Evolutionary conservation across 2,797 vertebrate species (phyloP).

Genomic region (Cryptoblepharus egeriae): DNA sequence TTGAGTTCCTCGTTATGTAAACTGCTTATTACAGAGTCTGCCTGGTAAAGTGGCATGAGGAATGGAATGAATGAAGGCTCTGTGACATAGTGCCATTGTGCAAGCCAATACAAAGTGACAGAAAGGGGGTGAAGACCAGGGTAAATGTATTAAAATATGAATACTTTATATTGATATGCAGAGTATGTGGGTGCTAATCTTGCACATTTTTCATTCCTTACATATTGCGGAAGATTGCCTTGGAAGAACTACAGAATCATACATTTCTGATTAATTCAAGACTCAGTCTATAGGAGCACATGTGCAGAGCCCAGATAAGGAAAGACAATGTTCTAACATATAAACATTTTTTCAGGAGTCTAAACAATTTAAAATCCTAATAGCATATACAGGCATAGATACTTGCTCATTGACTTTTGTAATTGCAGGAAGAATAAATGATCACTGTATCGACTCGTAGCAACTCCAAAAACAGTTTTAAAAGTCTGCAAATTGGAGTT

Average conservation of each 20-base stretch:
- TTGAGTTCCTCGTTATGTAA: constrained; percentile 31
- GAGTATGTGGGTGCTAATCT: constrained; percentile 68
- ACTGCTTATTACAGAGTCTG: constrained; percentile 47
- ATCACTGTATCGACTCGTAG: constrained; percentile 43
- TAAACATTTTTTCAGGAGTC: constrained; percentile 66
- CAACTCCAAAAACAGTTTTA: constrained; percentile 52
- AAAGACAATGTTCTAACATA: constrained; percentile 68
- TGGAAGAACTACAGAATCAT: constrained; percentile 47
- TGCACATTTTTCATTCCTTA: constrained; percentile 46
- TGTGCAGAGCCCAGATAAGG: constrained; percentile 73
- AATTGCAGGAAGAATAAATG: constrained; percentile 60
- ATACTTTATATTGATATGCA: constrained; percentile 66
- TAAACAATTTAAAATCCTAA: constrained; percentile 60
- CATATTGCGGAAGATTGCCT: constrained; percentile 36
- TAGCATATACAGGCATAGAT: constrained; percentile 57
- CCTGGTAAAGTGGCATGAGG: constrained; percentile 25
- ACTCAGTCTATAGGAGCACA: constrained; percentile 42
- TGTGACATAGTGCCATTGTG: constrained; percentile 37
- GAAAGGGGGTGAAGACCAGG: constrained; percentile 50
- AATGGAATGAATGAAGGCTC: constrained; percentile 28
- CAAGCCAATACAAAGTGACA: constrained; percentile 32
- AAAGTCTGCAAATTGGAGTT: constrained; percentile 39
- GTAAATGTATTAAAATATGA: constrained; percentile 54
- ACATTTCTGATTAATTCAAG: constrained; percentile 67
- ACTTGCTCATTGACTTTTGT: constrained; percentile 59